Conservation (phyloP, 92 coral and sea anemone genomes). For the Isaurus tuberculatus region DNA sequence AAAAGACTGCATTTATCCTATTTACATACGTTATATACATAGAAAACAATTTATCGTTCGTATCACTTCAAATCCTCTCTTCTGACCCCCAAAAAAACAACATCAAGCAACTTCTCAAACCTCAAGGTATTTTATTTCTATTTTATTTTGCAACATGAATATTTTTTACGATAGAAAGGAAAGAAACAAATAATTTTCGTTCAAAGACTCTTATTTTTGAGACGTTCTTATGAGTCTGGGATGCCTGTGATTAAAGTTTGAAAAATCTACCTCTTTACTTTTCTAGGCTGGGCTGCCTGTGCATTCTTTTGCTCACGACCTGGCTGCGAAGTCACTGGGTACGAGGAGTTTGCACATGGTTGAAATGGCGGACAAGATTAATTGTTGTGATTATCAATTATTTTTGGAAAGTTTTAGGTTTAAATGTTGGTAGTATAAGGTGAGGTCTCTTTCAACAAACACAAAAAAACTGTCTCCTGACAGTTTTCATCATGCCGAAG, state of each 20-base stretch:
- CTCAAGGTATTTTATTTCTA: too few relatives aligned
- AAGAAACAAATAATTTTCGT: too few relatives aligned
- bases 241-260: background rate
- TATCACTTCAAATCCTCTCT: too few relatives aligned
- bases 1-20: too few relatives aligned
- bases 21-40: too few relatives aligned
- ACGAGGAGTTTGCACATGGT: conserved; percentile 79
- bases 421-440: conserved; percentile 13
- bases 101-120: too few relatives aligned
- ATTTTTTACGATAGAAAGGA: too few relatives aligned
- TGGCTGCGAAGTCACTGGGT: conserved; percentile 52
- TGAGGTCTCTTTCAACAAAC: background rate
- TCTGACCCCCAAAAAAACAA: too few relatives aligned
- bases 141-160: too few relatives aligned
- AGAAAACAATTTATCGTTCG: too few relatives aligned
- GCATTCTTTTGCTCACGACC: background rate
- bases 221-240: background rate
- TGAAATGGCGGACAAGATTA: conserved; percentile 69
- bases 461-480: background rate
- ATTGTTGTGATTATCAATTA: background rate
- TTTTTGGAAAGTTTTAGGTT: background rate
- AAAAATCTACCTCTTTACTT: too few relatives aligned
- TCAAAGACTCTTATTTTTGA: too few relatives aligned
- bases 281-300: background rate
- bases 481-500: conserved; percentile 23